Base-by-base conservation (phyloP, 2,888 invertebrate genomes). In the Aspidiotus rigidus region DNA sequence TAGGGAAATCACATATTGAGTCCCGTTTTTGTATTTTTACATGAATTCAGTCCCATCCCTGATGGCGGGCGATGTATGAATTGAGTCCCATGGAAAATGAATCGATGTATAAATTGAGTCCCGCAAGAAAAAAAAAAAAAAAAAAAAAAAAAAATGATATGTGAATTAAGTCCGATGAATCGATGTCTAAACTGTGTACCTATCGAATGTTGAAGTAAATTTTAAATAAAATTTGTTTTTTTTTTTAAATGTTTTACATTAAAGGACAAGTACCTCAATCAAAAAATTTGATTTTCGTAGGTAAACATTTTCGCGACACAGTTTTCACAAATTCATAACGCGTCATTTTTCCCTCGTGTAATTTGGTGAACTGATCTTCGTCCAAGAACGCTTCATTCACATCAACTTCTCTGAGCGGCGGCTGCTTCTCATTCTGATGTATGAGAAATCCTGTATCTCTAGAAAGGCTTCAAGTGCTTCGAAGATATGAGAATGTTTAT, bases 31-130 rank as follows among this genome's bases (percentile, higher is more conserved):
- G n/a, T n/a, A n/a, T n/a, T n/a, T n/a, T n/a, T n/a, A n/a, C n/a
- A n/a, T n/a, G n/a, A n/a, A n/a, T n/a, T n/a, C n/a, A n/a, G n/a
- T n/a, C n/a, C n/a, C n/a, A n/a, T n/a, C n/a, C n/a, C n/a, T n/a
- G n/a, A n/a, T n/a, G n/a, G n/a, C n/a, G n/a, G n/a, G n/a, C n/a
- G n/a, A n/a, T n/a, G n/a, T n/a, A 44, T 11, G 49, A 44, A 44
- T 44, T 44, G 49, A 44, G 49, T 44, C 49, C 49, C 49, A 44
- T 44, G n/a, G n/a, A n/a, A n/a, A n/a, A n/a, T n/a, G n/a, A n/a
- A n/a, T n/a, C 49, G 49, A 44, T 44, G 49, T 10, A 44, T 44
- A 11, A 44, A 44, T 44, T 44, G 49, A 44, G 49, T 44, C 49
- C 49, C 49, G 49, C 49, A n/a, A n/a, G n/a, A n/a, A n/a, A n/a